A percentile compares a stretch with the other conserved stretches of the same genome.
These are phyloP conservation scores for Chironomus riparius DNA, from an alignment of 2,888 invertebrate genomes.

Conservation along the genomic window DNA sequence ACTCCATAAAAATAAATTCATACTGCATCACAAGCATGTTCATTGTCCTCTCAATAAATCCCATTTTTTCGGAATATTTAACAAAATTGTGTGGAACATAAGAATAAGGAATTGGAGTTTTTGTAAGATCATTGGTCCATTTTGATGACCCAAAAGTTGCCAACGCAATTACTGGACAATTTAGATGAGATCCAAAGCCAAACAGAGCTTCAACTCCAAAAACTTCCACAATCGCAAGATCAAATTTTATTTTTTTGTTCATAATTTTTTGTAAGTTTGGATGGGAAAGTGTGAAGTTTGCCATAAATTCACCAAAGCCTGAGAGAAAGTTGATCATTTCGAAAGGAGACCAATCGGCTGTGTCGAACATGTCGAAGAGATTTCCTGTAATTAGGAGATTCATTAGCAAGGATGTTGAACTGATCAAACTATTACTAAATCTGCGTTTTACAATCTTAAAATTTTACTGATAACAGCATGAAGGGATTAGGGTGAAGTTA, in stretches of 20 bases:
- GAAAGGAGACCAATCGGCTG: background rate
- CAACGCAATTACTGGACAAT: constrained; percentile 30
- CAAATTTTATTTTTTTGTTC: constrained; percentile 15
- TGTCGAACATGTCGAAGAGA: background rate
- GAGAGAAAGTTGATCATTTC: background rate
- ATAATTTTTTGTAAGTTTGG: background rate
- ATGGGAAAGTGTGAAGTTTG: background rate
- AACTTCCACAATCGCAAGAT: constrained; percentile 31
- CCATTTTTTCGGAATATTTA: constrained; percentile 24
- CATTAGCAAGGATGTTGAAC: too few relatives aligned
- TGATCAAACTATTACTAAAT: too few relatives aligned
- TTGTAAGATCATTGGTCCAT: too few relatives aligned
- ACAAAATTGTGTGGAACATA: background rate
- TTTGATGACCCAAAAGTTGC: too few relatives aligned
- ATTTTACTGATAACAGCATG: too few relatives aligned
- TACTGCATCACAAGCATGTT: too few relatives aligned
- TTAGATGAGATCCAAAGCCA: constrained; percentile 31
- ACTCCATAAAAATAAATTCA: too few relatives aligned
- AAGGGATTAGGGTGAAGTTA: too few relatives aligned
- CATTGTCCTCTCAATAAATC: too few relatives aligned
- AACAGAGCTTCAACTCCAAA: constrained; percentile 31
- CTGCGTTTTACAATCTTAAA: too few relatives aligned
- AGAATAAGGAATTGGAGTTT: background rate
- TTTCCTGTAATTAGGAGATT: background rate
- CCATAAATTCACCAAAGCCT: background rate